These are phyloP conservation scores for Drosophila niveifrons DNA, from an alignment of 2,888 invertebrate species.

Conservation along the genomic window DNA sequence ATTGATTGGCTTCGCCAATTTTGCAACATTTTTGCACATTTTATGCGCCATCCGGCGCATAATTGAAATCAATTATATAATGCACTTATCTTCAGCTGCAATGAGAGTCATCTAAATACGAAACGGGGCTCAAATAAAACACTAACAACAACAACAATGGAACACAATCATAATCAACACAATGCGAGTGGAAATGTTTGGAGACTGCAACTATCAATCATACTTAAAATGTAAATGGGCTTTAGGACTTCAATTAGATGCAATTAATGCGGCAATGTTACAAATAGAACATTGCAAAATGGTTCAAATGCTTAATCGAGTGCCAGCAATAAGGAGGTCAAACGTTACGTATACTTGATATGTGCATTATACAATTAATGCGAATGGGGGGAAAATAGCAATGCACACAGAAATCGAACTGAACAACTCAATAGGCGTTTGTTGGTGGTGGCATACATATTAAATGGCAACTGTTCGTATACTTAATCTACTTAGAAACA, in stretches of 20 bases:
- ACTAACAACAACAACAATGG: neutral
- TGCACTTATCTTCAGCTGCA: conserved; percentile 15
- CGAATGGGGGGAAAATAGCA: neutral
- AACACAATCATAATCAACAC: neutral
- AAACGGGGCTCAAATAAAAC: neutral
- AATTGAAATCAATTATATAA: conserved; percentile 55
- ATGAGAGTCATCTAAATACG: neutral
- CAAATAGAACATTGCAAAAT: neutral
- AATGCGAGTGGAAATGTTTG: neutral
- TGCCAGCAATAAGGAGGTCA: neutral
- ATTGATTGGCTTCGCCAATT: conserved; percentile 28
- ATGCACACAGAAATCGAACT: neutral
- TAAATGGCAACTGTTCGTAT: neutral
- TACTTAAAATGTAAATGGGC: neutral
- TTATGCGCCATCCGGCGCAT: conserved; percentile 40
- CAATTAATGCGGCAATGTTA: conserved; percentile 2
- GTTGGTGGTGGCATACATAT: neutral
- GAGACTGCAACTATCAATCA: neutral
- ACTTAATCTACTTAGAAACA: neutral
- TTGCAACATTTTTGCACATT: conserved; percentile 38
- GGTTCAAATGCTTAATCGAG: neutral
- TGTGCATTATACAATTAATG: neutral
- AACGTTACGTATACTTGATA: conserved; percentile 1
- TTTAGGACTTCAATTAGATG: neutral
- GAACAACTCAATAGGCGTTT: neutral